These are phyloP conservation scores for Furcula furcula DNA, from an alignment of 2,888 invertebrate species.

Conservation along the genomic window DNA sequence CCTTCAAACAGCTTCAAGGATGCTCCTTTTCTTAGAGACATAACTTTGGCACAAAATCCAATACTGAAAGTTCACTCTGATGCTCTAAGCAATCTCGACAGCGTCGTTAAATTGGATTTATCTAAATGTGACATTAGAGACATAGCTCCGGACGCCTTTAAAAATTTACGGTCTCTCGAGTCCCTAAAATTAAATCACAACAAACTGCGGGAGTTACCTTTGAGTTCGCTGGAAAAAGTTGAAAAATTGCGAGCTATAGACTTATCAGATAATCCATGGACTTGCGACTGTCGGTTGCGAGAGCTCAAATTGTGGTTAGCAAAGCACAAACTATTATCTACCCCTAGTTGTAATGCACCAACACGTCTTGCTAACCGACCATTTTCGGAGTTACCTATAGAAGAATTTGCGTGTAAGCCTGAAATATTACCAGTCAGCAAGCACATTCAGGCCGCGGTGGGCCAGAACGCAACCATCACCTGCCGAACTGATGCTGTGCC, in stretches of 20 bases:
- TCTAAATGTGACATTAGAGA: conserved; percentile 91
- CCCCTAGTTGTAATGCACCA: conserved; percentile 89
- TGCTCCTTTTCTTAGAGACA: conserved; percentile 90
- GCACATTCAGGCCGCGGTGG: conserved; percentile 89
- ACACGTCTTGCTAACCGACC: conserved; percentile 86
- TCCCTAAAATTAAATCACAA: conserved; percentile 91
- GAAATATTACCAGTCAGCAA: conserved; percentile 88
- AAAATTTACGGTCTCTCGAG: conserved; percentile 88
- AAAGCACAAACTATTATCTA: conserved; percentile 88
- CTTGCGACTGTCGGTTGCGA: conserved; percentile 92
- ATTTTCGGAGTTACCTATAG: conserved; percentile 88
- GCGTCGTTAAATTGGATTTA: conserved; percentile 91
- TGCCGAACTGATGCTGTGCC: conserved; percentile 92
- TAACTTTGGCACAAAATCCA: conserved; percentile 91
- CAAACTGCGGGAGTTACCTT: conserved; percentile 86
- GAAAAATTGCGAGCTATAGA: conserved; percentile 90
- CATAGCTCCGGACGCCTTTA: conserved; percentile 87
- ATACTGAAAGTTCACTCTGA: conserved; percentile 89
- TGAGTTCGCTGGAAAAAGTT: conserved; percentile 87
- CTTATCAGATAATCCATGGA: conserved; percentile 94
- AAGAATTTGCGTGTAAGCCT: conserved; percentile 93
- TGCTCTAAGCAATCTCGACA: conserved; percentile 88
- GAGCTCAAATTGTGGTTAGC: conserved; percentile 92
- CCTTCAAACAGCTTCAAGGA: conserved; percentile 90
- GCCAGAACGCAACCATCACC: conserved; percentile 92